Base-by-base conservation (phyloP, 2,888 invertebrate species). In the Meiosimyza decipiens region DNA sequence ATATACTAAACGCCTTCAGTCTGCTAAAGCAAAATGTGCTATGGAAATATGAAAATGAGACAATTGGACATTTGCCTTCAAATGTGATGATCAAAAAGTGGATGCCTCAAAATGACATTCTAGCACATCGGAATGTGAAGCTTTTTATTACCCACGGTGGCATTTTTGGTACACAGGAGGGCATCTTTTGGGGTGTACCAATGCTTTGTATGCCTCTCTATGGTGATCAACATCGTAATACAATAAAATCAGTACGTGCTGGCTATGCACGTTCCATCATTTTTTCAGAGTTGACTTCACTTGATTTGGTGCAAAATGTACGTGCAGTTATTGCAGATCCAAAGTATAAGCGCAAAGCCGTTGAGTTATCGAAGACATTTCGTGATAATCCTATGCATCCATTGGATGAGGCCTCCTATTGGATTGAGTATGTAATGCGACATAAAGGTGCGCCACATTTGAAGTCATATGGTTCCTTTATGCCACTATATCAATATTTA, bases 401-500 rank as follows among this genome's bases (percentile, higher is more conserved):
- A 2, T 80, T 90, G 79, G 89, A 90, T 3, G 89, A 89, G 60
- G 90, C 91, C 13, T 87, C 89, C 64, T 91, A 88, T 82, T 91
- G 91, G 91, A 88, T 90, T 51, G 91, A 91, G 81, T 90, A 91
- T 82, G 87, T 90, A 0, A 87, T 85, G 9, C 80, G 87, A 57
- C 84, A 89, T 76, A 82, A 86, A 5, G 88, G 88, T 1, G 88
- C 88, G 0, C 75, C 79, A 2, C 83, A 87, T 69, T 78, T 88
- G 40, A 87, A 87, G 72, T 88, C 88, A 0, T 79, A 86, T 7
- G 85, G 86, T 1, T 79, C 87, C 7, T 82, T 87, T 70, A 80
- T 89, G 73, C 82, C 83, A 5, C 86, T 88, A 76, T 85, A 88
- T 79, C 86, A 88, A 77, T 85, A 86, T 74, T 74, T 86, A 28